Evolutionary conservation across 2,888 invertebrate species (phyloP).

Genomic region (Tachina fera): DNA sequence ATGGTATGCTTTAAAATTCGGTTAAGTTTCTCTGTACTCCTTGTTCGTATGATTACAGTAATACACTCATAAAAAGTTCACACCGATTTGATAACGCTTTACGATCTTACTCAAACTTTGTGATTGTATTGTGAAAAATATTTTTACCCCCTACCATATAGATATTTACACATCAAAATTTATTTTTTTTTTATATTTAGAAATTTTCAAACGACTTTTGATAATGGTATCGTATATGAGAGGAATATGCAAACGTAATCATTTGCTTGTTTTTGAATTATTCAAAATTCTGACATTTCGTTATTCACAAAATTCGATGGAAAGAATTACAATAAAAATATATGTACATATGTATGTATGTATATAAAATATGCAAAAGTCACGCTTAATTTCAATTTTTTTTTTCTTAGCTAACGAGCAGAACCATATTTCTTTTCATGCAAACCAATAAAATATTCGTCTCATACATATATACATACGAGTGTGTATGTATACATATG

Average conservation of each 20-base stretch:
- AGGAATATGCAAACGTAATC: neutral
- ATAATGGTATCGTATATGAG: neutral
- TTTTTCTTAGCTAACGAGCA: constrained; percentile 4
- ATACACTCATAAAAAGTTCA: too few species aligned
- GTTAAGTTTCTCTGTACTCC: too few species aligned
- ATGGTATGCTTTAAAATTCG: too few species aligned
- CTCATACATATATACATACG: neutral
- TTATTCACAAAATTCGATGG: constrained; percentile 47
- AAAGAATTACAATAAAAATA: neutral
- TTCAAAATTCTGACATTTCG: constrained; percentile 31
- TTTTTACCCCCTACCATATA: too few species aligned
- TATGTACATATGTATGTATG: too few species aligned
- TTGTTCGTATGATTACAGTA: too few species aligned
- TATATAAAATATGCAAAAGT: constrained; percentile 59
- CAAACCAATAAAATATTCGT: constrained; percentile 42
- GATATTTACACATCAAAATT: too few species aligned
- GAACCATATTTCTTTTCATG: constrained; percentile 42
- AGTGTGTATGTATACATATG: neutral
- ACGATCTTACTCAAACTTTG: too few species aligned
- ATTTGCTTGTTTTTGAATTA: constrained; percentile 8
- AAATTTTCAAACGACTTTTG: constrained; percentile 8
- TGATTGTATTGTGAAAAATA: too few species aligned
- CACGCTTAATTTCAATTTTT: constrained; percentile 46
- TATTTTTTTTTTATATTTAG: too few species aligned
- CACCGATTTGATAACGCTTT: too few species aligned